Evolutionary conservation across 2,113 vertebrate species (phyloP).

Genomic region (Chionomys nivalis): DNA sequence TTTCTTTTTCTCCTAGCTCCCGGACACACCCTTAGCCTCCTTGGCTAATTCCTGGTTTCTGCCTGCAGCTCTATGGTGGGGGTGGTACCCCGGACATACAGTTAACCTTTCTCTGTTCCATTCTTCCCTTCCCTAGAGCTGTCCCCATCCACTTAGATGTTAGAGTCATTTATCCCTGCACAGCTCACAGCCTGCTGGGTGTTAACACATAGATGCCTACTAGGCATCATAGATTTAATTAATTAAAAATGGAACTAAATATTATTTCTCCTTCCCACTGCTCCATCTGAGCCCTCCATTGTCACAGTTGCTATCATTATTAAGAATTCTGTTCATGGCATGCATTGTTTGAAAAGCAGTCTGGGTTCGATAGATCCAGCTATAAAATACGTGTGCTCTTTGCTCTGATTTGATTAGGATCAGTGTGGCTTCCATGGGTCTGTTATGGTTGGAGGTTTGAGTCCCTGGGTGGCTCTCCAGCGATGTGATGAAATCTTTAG

Average conservation of each 20-base stretch:
- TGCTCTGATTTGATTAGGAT: neutral
- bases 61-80: neutral
- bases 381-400: neutral
- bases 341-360: constrained; percentile 1
- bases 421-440: no score
- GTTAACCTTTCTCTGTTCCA: neutral
- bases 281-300: neutral
- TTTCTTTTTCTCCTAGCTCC: neutral
- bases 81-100: neutral
- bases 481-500: neutral
- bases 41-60: constrained; percentile 21
- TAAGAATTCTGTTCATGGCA: neutral
- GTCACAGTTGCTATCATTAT: neutral
- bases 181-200: neutral
- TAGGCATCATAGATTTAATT: neutral
- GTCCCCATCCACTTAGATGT: neutral
- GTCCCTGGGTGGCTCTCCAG: neutral
- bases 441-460: neutral
- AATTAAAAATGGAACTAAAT: neutral
- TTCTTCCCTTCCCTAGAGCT: neutral
- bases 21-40: neutral
- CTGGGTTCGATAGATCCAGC: neutral
- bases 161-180: neutral
- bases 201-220: neutral
- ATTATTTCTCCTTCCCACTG: neutral